These are phyloP conservation scores for Scotopteryx bipunctaria DNA, from an alignment of 2,888 invertebrate genomes.

Conservation along the genomic window DNA sequence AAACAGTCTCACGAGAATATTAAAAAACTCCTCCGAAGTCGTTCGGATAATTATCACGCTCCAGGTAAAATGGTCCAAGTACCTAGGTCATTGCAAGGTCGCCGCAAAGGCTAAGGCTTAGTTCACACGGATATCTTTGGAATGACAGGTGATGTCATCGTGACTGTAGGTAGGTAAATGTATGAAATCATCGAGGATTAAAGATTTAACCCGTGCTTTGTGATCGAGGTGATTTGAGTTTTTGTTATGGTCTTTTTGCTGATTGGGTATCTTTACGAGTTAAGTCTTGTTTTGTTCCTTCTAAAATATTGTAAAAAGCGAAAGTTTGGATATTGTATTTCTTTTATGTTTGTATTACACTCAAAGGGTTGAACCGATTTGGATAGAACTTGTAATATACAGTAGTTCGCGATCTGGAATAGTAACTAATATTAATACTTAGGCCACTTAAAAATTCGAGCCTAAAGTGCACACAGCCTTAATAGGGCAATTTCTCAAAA, in stretches of 20 bases:
- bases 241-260: constrained; percentile 1
- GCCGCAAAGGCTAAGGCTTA: constrained; percentile 13
- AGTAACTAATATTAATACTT: no score
- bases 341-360: no score
- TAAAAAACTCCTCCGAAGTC: not conserved
- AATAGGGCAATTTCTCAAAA: no score
- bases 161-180: constrained; percentile 3
- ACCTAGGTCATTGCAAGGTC: constrained; percentile 24
- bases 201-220: constrained; percentile 11
- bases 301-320: no score
- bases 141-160: constrained; percentile 33
- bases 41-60: constrained; percentile 3
- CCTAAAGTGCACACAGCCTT: no score
- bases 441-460: no score
- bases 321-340: no score
- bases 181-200: constrained; percentile 33
- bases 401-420: no score
- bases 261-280: no score
- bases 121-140: constrained; percentile 35
- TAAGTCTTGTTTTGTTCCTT: not conserved
- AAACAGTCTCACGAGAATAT: no score
- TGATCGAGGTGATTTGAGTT: not conserved
- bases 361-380: no score
- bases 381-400: no score
- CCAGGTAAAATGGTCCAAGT: constrained; percentile 6